Conservation (phyloP, 2,113 vertebrate genomes). For the Chionodraco myersi region DNA sequence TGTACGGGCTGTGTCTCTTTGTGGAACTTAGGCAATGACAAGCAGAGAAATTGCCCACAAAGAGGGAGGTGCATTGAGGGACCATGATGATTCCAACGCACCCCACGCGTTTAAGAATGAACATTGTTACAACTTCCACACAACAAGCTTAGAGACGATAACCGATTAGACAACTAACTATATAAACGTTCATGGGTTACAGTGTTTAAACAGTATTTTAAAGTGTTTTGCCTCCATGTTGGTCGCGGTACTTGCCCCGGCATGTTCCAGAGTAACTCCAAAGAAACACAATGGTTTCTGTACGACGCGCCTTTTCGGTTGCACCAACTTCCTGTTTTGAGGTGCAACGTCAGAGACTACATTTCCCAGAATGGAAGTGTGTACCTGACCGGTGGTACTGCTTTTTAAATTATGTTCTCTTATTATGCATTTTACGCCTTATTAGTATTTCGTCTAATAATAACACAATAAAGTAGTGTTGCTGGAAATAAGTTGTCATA, state of each 20-base stretch:
- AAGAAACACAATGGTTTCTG: conserved; percentile 32
- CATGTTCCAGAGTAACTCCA: conserved; percentile 21
- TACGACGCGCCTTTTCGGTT: conserved; percentile 33
- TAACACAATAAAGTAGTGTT: neutral
- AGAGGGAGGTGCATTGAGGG: conserved; percentile 49
- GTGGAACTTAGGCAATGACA: conserved; percentile 63
- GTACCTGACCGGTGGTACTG: neutral
- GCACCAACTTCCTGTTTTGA: conserved; percentile 19
- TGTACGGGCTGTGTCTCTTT: conserved; percentile 88
- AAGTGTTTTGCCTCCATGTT: neutral
- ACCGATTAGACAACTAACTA: neutral
- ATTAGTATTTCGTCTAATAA: neutral
- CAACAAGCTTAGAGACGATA: neutral
- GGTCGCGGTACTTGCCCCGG: conserved; percentile 42
- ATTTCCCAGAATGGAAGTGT: conserved; percentile 58
- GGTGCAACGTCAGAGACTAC: conserved; percentile 28
- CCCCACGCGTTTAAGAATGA: conserved; percentile 40
- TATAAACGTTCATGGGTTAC: neutral
- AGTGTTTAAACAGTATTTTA: neutral
- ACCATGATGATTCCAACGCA: conserved; percentile 33
- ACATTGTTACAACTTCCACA: conserved; percentile 65
- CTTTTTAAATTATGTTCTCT: neutral
- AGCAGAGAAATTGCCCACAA: conserved; percentile 72
- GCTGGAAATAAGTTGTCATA: neutral
- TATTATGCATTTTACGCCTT: neutral